These are phyloP conservation scores for Avahi laniger DNA, from an alignment of 2,797 vertebrate species.

Conservation along the genomic window DNA sequence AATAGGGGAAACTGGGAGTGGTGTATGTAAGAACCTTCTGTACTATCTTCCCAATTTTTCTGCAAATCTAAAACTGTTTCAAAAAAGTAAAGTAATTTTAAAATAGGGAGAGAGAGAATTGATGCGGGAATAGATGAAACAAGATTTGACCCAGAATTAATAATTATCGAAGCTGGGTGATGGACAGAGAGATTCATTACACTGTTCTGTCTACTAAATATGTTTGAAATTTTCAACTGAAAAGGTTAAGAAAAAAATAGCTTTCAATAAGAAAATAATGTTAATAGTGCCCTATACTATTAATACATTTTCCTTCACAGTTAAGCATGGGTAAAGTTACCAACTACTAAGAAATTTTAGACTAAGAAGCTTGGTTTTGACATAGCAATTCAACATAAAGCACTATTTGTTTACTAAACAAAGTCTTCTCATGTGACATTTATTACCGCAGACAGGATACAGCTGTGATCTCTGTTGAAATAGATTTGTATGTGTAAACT, in stretches of 20 bases:
- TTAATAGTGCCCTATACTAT: background rate
- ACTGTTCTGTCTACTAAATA: background rate
- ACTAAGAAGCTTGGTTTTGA: slow-evolving; percentile 7
- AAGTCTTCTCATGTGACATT: background rate
- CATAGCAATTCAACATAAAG: background rate
- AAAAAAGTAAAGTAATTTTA: background rate
- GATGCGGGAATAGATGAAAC: background rate
- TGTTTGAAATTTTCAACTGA: background rate
- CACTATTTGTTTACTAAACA: background rate
- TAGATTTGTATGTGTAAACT: background rate
- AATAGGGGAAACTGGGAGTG: background rate
- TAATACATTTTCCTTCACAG: background rate
- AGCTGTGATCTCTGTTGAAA: background rate
- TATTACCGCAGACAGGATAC: background rate
- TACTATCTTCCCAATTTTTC: background rate
- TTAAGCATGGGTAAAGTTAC: background rate
- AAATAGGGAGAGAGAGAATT: background rate
- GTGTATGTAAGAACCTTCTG: background rate
- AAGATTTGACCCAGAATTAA: background rate
- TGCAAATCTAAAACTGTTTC: background rate
- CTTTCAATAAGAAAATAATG: background rate
- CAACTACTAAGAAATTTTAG: background rate
- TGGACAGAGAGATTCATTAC: background rate
- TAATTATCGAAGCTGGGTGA: background rate
- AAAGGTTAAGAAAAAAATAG: background rate